Evolutionary conservation across 2,113 vertebrate species (phyloP).

Genomic region (Gallinago undulata): DNA sequence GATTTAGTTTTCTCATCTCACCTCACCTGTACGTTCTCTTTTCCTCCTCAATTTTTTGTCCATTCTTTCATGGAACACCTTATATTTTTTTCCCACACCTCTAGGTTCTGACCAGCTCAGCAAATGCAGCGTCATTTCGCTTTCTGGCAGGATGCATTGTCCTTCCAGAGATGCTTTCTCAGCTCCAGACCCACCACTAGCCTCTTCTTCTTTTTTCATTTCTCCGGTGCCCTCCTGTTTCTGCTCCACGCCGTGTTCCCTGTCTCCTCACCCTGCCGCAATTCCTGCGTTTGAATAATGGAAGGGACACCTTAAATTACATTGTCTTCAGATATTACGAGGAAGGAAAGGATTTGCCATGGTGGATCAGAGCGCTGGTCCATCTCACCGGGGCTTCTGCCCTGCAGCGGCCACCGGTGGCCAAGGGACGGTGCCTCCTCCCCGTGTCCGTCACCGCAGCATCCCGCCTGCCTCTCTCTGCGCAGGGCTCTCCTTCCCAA

Average conservation of each 20-base stretch:
- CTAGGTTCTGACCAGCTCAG: neutral
- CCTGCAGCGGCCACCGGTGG: neutral
- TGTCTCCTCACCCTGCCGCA: neutral
- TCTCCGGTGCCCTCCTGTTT: rapidly evolving
- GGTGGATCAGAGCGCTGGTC: neutral
- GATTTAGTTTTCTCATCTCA: too few species aligned
- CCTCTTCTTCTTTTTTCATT: neutral
- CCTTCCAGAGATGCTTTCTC: neutral
- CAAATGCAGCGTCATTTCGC: rapidly evolving
- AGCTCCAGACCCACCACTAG: neutral
- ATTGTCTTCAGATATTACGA: neutral
- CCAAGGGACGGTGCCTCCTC: neutral
- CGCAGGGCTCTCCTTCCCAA: neutral
- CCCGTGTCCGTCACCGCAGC: rapidly evolving
- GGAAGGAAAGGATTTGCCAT: neutral
- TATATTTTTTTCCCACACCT: neutral
- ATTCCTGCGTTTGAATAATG: neutral
- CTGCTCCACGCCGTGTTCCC: neutral
- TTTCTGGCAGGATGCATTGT: rapidly evolving
- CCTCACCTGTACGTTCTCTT: rapidly evolving
- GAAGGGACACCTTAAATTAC: slow-evolving; percentile 29
- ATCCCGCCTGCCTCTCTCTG: neutral
- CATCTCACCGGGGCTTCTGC: neutral
- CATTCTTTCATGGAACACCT: neutral
- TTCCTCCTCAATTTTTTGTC: neutral